Conservation (phyloP, 1,140 invertebrate genomes). For the Drosophila virilis region DNA sequence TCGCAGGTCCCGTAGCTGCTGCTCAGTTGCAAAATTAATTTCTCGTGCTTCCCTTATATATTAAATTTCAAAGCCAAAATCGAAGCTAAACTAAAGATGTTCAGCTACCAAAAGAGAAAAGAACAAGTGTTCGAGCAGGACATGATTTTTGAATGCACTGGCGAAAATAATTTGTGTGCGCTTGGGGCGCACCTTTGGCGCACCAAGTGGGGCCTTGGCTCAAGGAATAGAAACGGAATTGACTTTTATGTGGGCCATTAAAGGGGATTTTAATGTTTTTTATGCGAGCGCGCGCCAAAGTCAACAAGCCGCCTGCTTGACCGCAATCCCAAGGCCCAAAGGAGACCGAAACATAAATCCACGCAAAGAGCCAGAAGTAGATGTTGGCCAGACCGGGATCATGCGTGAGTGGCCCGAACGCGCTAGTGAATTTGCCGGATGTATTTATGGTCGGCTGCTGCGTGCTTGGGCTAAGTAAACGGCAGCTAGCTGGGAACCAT, state of each 20-base stretch:
- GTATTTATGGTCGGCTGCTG: slow-evolving; percentile 45
- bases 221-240: slow-evolving; percentile 66
- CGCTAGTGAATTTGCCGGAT: slow-evolving; percentile 33
- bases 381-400: slow-evolving; percentile 52
- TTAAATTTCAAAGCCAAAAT: slow-evolving; percentile 26
- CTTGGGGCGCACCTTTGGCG: slow-evolving; percentile 14
- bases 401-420: slow-evolving; percentile 53
- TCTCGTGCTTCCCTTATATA: slow-evolving; percentile 10
- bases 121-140: slow-evolving; percentile 15
- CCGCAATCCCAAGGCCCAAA: slow-evolving; percentile 24
- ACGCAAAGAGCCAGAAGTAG: slow-evolving; percentile 32
- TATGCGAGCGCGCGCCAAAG: slow-evolving; percentile 46
- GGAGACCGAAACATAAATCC: slow-evolving; percentile 64
- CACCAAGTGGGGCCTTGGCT: not conserved
- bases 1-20: not conserved
- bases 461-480: slow-evolving; percentile 10
- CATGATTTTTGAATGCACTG: slow-evolving; percentile 40
- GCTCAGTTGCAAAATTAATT: slow-evolving; percentile 6
- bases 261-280: slow-evolving; percentile 76
- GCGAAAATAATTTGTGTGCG: slow-evolving; percentile 29
- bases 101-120: not conserved
- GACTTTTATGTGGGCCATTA: slow-evolving; percentile 76
- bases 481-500: not conserved
- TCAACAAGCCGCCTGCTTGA: slow-evolving; percentile 32
- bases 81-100: slow-evolving; percentile 7